Conservation (phyloP, 2,797 vertebrate genomes). For the Eutrigla gurnardus region DNA sequence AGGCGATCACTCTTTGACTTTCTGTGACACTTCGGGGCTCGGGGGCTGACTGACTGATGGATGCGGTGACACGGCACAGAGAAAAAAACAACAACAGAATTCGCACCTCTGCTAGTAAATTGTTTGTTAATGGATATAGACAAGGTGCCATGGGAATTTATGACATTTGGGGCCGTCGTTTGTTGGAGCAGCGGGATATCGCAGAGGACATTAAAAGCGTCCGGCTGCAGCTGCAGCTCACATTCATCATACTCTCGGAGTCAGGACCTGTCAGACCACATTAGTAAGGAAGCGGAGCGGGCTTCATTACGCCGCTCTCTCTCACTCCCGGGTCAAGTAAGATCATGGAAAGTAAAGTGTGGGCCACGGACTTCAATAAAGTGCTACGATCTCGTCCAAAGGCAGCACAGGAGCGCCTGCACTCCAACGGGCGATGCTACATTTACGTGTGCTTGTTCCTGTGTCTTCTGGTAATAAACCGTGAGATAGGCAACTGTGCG, state of each 20-base stretch:
- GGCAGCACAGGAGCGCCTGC: background rate
- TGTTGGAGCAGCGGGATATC: conserved; percentile 64
- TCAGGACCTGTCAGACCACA: conserved; percentile 69
- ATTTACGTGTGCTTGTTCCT: conserved; percentile 11
- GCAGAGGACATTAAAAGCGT: conserved; percentile 78
- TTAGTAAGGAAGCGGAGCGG: conserved; percentile 58
- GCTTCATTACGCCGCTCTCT: conserved; percentile 63
- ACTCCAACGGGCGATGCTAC: background rate
- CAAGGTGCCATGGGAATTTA: conserved; percentile 76
- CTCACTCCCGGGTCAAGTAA: conserved; percentile 48
- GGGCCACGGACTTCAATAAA: conserved; percentile 35
- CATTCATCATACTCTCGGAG: conserved; percentile 79
- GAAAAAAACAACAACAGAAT: conserved; percentile 68
- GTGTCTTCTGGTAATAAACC: conserved; percentile 46
- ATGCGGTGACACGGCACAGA: conserved; percentile 36
- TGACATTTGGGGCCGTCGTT: conserved; percentile 67
- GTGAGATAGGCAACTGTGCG: conserved; percentile 35
- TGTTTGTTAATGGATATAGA: conserved; percentile 79
- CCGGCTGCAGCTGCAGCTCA: conserved; percentile 60
- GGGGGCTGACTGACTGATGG: conserved; percentile 57
- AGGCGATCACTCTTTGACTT: conserved; percentile 57
- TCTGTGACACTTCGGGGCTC: conserved; percentile 34
- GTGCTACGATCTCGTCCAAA: conserved; percentile 3
- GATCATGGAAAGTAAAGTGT: conserved; percentile 31
- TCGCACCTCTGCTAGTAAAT: conserved; percentile 74